These are phyloP conservation scores for Heterotis niloticus DNA, from an alignment of 2,113 vertebrate genomes.

Conservation along the genomic window DNA sequence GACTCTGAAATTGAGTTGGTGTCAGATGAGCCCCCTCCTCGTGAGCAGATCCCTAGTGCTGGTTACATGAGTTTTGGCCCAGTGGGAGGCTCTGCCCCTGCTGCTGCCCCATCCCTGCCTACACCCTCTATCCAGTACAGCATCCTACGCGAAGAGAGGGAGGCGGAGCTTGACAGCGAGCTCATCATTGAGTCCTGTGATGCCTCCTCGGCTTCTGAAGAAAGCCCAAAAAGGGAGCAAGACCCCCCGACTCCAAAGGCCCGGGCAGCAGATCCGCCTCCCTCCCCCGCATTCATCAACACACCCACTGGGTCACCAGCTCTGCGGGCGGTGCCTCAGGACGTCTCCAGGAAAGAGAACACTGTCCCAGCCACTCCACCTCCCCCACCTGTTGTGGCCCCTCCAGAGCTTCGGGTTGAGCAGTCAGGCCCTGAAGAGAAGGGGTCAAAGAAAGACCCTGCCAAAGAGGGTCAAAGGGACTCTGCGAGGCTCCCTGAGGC, in stretches of 20 bases:
- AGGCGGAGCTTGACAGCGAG: conserved; percentile 95
- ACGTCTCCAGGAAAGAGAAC: conserved; percentile 66
- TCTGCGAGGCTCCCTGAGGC: conserved; percentile 35
- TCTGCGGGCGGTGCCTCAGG: conserved; percentile 29
- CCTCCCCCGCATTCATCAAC: conserved; percentile 46
- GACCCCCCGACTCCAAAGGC: conserved; percentile 75
- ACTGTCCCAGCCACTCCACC: conserved; percentile 65
- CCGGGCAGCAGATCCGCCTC: conserved; percentile 33
- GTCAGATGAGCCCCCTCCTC: conserved; percentile 77
- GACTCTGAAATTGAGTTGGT: conserved; percentile 94
- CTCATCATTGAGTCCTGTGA: conserved; percentile 89
- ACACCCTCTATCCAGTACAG: conserved; percentile 83
- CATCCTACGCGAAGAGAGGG: conserved; percentile 90
- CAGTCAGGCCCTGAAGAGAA: conserved; percentile 50
- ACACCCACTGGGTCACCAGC: conserved; percentile 48
- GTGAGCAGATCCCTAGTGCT: conserved; percentile 67
- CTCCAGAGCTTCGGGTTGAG: conserved; percentile 59
- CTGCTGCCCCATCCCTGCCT: conserved; percentile 63
- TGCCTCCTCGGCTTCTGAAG: conserved; percentile 82
- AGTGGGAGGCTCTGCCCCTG: conserved; percentile 73
- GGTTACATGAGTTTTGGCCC: conserved; percentile 76
- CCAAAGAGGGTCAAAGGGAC: conserved; percentile 51
- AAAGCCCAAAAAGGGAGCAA: conserved; percentile 92
- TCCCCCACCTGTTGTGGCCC: conserved; percentile 57
- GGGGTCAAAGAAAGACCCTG: conserved; percentile 42